phyloP scores from a whole-genome alignment of 1,140 invertebrate genomes.

The Apis cerana region DNA sequence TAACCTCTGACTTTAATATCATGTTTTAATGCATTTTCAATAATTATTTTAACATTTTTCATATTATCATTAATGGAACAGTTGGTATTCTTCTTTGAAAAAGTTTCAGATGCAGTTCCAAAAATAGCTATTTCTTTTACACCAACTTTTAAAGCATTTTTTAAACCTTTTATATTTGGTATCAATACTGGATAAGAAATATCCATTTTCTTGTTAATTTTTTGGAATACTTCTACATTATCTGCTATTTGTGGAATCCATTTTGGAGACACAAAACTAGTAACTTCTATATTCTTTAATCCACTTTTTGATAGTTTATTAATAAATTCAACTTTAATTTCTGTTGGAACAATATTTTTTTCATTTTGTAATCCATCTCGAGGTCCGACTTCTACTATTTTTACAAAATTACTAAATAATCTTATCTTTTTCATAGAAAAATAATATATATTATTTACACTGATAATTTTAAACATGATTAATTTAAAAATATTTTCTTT shows the following conservation, averaged over 20 bases:
- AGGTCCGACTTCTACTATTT: slow-evolving; percentile 98
- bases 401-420: slow-evolving; percentile 78
- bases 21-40: slow-evolving; percentile 86
- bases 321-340: slow-evolving; percentile 95
- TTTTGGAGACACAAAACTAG: slow-evolving; percentile 98
- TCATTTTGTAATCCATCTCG: slow-evolving; percentile 99
- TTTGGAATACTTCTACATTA: slow-evolving; percentile 88
- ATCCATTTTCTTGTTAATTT: slow-evolving; percentile 85
- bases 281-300: slow-evolving; percentile 94
- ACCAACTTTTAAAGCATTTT: slow-evolving; percentile 88
- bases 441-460: not conserved
- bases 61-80: slow-evolving; percentile 94
- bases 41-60: slow-evolving; percentile 86
- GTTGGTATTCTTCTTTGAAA: slow-evolving; percentile 96
- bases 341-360: slow-evolving; percentile 89
- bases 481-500: not conserved
- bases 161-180: slow-evolving; percentile 96
- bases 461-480: slow-evolving; percentile 23
- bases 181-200: slow-evolving; percentile 95
- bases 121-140: slow-evolving; percentile 97
- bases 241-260: slow-evolving; percentile 99
- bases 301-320: slow-evolving; percentile 92
- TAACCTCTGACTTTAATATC: slow-evolving; percentile 93
- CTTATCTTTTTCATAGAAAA: slow-evolving; percentile 2
- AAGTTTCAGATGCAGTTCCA: slow-evolving; percentile 95